These are phyloP conservation scores for Dicyrtoma fusca DNA, from an alignment of 2,888 invertebrate genomes.

Conservation along the genomic window DNA sequence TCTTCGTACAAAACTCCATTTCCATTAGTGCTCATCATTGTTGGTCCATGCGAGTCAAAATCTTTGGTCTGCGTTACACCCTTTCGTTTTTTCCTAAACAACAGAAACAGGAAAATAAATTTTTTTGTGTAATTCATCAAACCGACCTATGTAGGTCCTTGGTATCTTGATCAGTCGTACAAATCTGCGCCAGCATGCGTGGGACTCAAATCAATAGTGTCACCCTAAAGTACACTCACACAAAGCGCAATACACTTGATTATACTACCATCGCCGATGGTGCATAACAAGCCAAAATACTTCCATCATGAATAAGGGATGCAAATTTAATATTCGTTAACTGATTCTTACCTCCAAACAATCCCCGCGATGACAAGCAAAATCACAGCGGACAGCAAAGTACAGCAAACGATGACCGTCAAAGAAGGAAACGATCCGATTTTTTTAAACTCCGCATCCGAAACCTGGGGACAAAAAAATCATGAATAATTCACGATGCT, in stretches of 20 bases:
- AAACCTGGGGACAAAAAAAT: conserved; percentile 43
- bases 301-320: too few relatives aligned
- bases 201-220: too few relatives aligned
- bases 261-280: too few relatives aligned
- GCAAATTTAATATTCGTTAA: too few relatives aligned
- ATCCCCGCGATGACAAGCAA: conserved; percentile 55
- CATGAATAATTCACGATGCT: too few relatives aligned
- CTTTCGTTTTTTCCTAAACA: conserved; percentile 55
- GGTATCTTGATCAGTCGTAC: too few relatives aligned
- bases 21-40: conserved; percentile 56
- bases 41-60: conserved; percentile 55
- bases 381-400: conserved; percentile 56
- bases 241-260: too few relatives aligned
- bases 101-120: conserved; percentile 24
- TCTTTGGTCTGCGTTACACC: conserved; percentile 57
- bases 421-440: conserved; percentile 56
- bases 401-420: conserved; percentile 55
- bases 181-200: too few relatives aligned
- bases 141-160: conserved; percentile 42
- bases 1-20: conserved; percentile 56
- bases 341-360: conserved; percentile 55
- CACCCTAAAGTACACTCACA: too few relatives aligned
- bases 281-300: too few relatives aligned
- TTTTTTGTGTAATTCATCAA: not conserved
- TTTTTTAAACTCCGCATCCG: conserved; percentile 56